Evolutionary conservation across 2,113 vertebrate species (phyloP).

Genomic region (Cheilinus undulatus): DNA sequence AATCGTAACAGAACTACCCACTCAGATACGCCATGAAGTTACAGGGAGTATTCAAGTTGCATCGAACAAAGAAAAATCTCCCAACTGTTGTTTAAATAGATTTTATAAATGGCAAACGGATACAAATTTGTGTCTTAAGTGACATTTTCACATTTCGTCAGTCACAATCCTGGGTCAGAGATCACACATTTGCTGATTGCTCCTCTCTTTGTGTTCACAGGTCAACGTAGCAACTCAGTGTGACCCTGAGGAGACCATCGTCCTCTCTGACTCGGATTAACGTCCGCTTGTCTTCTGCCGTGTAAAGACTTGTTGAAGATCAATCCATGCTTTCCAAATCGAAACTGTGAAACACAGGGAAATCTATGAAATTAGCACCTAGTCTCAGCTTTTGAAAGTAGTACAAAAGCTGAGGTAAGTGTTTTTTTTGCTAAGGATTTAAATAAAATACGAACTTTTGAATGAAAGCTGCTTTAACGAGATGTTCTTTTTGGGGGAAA

Average conservation of each 20-base stretch:
- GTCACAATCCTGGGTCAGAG: too few relatives aligned
- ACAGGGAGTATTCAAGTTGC: too few relatives aligned
- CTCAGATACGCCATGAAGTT: too few relatives aligned
- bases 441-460: background rate
- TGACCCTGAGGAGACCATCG: constrained; percentile 90
- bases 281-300: background rate
- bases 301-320: background rate
- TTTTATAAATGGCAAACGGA: too few relatives aligned
- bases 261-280: constrained; percentile 90
- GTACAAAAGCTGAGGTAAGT: constrained; percentile 2
- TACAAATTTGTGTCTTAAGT: too few relatives aligned
- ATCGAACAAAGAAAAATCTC: too few relatives aligned
- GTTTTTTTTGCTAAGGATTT: constrained; percentile 24
- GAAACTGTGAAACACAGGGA: background rate
- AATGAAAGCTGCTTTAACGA: background rate
- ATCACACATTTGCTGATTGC: background rate
- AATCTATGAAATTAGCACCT: background rate
- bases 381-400: too few relatives aligned
- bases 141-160: too few relatives aligned
- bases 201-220: constrained; percentile 69
- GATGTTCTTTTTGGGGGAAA: background rate
- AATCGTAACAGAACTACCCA: too few relatives aligned
- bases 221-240: constrained; percentile 90
- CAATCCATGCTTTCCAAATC: background rate
- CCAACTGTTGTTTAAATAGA: too few relatives aligned